Conservation (phyloP, 2,113 vertebrate species). For the Tiliqua scincoides region DNA sequence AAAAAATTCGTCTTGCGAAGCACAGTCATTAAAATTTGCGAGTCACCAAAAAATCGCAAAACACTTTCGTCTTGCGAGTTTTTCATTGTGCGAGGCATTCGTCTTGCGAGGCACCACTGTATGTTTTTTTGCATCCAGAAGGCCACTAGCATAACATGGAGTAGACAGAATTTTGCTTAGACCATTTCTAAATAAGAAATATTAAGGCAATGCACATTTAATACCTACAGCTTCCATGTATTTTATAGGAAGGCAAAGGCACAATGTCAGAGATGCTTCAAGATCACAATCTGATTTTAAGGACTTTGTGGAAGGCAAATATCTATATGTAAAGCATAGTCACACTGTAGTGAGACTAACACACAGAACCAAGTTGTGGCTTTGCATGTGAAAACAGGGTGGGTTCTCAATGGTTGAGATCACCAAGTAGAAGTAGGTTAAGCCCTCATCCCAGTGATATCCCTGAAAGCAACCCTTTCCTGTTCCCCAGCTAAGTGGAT, state of each 20-base stretch:
- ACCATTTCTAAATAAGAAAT: background rate
- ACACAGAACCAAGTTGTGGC: background rate
- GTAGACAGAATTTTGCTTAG: background rate
- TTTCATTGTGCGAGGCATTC: too few relatives aligned
- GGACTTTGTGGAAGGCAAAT: conserved; percentile 32
- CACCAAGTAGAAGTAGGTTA: conserved; percentile 26
- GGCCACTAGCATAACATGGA: background rate
- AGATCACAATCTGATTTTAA: conserved; percentile 21
- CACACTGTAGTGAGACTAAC: background rate
- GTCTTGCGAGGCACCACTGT: too few relatives aligned
- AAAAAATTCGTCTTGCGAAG: too few relatives aligned
- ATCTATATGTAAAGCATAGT: background rate
- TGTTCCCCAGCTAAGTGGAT: background rate
- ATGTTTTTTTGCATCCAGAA: conserved; percentile 12
- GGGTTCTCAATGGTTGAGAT: background rate
- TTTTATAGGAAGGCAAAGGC: background rate
- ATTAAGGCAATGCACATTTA: background rate
- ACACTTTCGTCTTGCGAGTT: too few relatives aligned
- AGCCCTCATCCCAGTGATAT: conserved; percentile 16
- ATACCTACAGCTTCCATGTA: background rate
- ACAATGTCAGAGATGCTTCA: conserved; percentile 9
- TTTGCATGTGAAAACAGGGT: background rate
- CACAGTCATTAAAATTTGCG: too few relatives aligned
- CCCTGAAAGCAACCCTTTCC: background rate
- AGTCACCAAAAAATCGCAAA: too few relatives aligned